Evolutionary conservation across 2,888 invertebrate genomes (phyloP).

Genomic region (Idaea dimidiata): DNA sequence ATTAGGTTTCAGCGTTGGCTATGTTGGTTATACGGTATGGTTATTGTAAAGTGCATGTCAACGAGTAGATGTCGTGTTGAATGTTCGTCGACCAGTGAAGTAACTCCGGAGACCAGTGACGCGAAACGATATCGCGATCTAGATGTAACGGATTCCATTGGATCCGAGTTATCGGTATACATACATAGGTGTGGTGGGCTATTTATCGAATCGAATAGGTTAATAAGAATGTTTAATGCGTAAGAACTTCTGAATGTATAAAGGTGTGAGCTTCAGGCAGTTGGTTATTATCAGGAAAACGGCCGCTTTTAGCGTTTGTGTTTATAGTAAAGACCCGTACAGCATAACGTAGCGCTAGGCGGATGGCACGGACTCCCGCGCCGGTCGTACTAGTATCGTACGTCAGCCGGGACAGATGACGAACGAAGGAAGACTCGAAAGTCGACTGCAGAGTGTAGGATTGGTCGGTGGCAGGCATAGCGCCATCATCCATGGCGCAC

Average conservation of each 20-base stretch:
- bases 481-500: constrained; percentile 3
- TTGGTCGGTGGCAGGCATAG: constrained; percentile 38
- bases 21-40: constrained; percentile 69
- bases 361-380: constrained; percentile 39
- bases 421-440: constrained; percentile 56
- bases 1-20: constrained; percentile 64
- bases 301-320: constrained; percentile 68
- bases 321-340: constrained; percentile 62
- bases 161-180: constrained; percentile 61
- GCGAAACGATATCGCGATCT: constrained; percentile 37
- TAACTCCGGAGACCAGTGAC: constrained; percentile 44
- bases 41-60: constrained; percentile 64
- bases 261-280: constrained; percentile 65
- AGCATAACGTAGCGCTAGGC: constrained; percentile 54
- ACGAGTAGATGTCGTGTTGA: constrained; percentile 57
- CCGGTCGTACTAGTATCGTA: constrained; percentile 16
- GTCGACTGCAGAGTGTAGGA: constrained; percentile 55
- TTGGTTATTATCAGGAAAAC: constrained; percentile 71
- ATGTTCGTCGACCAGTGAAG: constrained; percentile 52
- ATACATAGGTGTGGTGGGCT: constrained; percentile 75
- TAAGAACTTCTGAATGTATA: constrained; percentile 71
- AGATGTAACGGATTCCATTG: constrained; percentile 54
- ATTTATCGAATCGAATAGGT: constrained; percentile 72
- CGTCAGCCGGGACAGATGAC: constrained; percentile 39
- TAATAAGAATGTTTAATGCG: constrained; percentile 64